Percentiles rank a stretch among this genome's conserved stretches.
These are phyloP conservation scores for Tangara arthus DNA, from an alignment of 2,797 vertebrate genomes.

Conservation along the genomic window DNA sequence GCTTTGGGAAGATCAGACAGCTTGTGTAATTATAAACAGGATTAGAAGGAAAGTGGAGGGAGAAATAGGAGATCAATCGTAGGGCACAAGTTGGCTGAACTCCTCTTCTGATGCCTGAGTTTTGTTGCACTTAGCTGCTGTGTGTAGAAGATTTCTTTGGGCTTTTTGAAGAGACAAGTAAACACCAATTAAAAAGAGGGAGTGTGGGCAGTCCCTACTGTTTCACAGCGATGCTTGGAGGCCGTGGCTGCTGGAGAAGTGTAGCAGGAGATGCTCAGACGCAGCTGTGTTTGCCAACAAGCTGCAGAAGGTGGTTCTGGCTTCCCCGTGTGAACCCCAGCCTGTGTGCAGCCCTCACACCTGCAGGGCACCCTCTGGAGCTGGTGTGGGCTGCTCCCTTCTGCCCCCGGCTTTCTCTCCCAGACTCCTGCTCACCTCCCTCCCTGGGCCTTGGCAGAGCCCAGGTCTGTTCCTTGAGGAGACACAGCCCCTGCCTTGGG, in stretches of 20 bases:
- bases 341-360: neutral
- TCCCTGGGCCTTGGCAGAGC: neutral
- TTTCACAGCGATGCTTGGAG: conserved; percentile 22
- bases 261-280: conserved; percentile 28
- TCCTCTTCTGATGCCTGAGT: conserved; percentile 41
- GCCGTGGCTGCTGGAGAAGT: conserved; percentile 9
- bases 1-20: conserved; percentile 69
- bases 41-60: conserved; percentile 64
- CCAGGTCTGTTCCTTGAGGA: neutral
- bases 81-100: conserved; percentile 38
- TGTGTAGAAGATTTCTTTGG: conserved; percentile 1
- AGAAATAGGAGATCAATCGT: conserved; percentile 62
- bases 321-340: neutral
- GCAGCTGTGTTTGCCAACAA: conserved; percentile 53
- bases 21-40: conserved; percentile 76
- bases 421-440: neutral
- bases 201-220: conserved; percentile 1
- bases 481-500: neutral
- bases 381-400: neutral
- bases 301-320: conserved; percentile 10
- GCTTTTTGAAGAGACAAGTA: conserved; percentile 24
- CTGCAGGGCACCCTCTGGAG: neutral
- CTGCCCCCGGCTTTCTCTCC: neutral
- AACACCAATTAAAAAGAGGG: conserved; percentile 12
- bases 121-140: conserved; percentile 48